Base-by-base conservation (phyloP, 2,888 invertebrate genomes). In the Oithona nana region DNA sequence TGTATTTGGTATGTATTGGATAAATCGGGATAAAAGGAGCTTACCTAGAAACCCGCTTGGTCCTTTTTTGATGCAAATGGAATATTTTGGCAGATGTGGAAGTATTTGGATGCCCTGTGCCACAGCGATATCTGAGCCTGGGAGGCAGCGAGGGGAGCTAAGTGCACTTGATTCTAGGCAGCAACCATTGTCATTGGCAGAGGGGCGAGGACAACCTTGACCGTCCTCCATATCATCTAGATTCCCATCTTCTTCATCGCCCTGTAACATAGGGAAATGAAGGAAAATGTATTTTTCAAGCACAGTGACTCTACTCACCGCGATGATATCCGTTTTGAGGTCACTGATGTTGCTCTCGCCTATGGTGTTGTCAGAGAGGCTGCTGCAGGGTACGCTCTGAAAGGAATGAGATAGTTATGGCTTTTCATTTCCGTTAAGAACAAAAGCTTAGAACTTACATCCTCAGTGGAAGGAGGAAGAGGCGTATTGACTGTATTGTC, bases 31-130 rank as follows among this genome's bases (percentile, higher is more conserved):
- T 20, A 3, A 49, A 22, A 8, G 20, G 22, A 16, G 26, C 20
- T 60, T 52, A 61, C 61, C 61, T 54, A 61, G 50, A 29, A 49
- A 28, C 22, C 54, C 54, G 22, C 22, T 61, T 30, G 28, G 8
- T n/a, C 29, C 20, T 31, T 61, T 61, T 6, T 51, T 54, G 24
- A 61, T 22, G 31, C 28, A 24, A 26, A 61, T 29, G 20, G 28
- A 28, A 26, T 55, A 61, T 54, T 61, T 61, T 26, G 61, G 52
- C 13, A 61, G 52, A 29, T 52, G 22, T 26, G 29, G 51, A 29
- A 61, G 54, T n/a, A 61, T 61, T 11, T 22, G 54, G 26, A 39
- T 26, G 52, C 30, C 20, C 57, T 29, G 28, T 16, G 29, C 57
- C 13, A 30, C 20, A 16, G n/a, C 24, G 2, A 57, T 20, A 24